Base-by-base conservation (phyloP, 2,888 invertebrate genomes). In the Rhingia rostrata region DNA sequence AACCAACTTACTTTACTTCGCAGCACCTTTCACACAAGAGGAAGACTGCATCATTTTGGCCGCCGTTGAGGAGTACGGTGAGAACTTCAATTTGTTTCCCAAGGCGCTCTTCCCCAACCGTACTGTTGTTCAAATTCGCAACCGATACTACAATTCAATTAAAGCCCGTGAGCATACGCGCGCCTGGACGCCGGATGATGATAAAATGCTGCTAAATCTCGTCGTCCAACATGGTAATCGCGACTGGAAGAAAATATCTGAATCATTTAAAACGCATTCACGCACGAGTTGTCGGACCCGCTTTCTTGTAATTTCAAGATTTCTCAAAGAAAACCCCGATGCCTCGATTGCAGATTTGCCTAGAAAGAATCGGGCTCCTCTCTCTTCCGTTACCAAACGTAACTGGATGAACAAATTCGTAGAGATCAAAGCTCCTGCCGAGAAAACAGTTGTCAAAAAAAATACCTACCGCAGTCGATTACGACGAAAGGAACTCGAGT, bases 1-100 rank as follows among this genome's bases (percentile, higher is more conserved):
- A 14, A 1, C 2, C 14, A 33, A 9, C n/a, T 4, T 0, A 10
- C 58, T 41, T 22, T n/a, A 51, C 12, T 10, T 74, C 74, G 32
- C n/a, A 91, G 91, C 69, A 5, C 87, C 87, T 83, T 96, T 96
- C 88, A 92, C 94, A 0, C 90, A 92, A 1, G 94, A 93, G 73
- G 96, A 96, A 90, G 95, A 96, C 89, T 90, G 93, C 7, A 92
- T 94, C 1, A 90, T 96, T 30, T 88, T 94, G n/a, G 92, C 94
- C 6, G 94, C 94, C 75, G 92, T 94, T 0, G 91, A 93, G 51
- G 93, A 93, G 86, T 95, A 93, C 89, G 95, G 95, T 0, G 88
- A 89, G 0, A 93, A 94, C 87, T 95, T 93, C 87, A 87, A 88
- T 10, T 93, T 92, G 87, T 93, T 93, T 87, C 93, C 95, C 30